Base-by-base conservation (phyloP, 2,113 vertebrate species). In the Siniperca knerii region DNA sequence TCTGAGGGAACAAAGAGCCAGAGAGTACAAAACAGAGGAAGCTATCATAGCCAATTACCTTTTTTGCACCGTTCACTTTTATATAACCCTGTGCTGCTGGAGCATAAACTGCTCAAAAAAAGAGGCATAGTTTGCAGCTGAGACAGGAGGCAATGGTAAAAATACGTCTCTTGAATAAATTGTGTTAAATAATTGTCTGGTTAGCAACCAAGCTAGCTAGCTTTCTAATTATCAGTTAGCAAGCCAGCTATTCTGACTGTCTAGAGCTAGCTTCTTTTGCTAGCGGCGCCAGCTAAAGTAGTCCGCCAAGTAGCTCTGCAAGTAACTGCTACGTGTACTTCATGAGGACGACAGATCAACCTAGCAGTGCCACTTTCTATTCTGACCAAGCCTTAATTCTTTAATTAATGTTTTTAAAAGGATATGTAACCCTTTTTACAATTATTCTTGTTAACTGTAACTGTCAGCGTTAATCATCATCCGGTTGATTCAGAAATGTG, bases 381-480 rank as follows among this genome's bases (percentile, higher is more conserved):
- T 42, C 20, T 57, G 21, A 72, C 20, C 20, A 55, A 50, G n/a
- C 44, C 46, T 71, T 35, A 52, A 35, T 58, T 44, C 23, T 58
- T 12, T 25, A 25, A 44, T 20, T 8, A 23, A 40, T 40, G 21
- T 69, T 29, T 44, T 67, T 21, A 35, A 71, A 37, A 33, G 54
- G n/a, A n/a, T 37, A 44, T n/a, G 25, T 25, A 35, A 60, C 8
- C 44, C 4, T 67, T 68, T 58, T 68, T 61, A 50, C 12, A 18
- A 52, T 50, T 13, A 79, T 44, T 67, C 1, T 13, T 23, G 12
- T 42, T 29, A 20, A 77, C 16, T 67, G 5, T 35, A 70, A 10
- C 78, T 18, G n/a, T 58, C 61, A 77, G 33, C 18, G 46, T 44
- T 68, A 46, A 29, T 48, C 2, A 70, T 60, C 20, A 79, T 35